phyloP scores from a whole-genome alignment of 2,797 vertebrate species.

The Gymnodraco acuticeps region DNA sequence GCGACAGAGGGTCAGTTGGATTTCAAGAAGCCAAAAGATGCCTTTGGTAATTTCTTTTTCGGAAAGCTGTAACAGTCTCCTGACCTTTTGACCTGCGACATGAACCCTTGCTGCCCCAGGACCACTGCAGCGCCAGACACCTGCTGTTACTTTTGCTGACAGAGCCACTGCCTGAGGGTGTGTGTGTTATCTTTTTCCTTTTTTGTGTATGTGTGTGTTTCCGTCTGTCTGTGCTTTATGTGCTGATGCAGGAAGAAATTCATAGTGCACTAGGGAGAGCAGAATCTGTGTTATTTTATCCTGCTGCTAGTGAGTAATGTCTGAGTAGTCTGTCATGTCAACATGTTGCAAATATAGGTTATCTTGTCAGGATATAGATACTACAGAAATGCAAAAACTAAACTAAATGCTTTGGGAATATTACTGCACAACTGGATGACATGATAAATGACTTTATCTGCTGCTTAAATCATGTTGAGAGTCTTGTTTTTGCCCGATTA shows the following conservation, averaged over 20 bases:
- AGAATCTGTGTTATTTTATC: slow-evolving; percentile 56
- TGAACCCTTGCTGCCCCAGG: slow-evolving; percentile 11
- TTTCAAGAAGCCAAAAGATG: not conserved
- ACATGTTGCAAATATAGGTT: slow-evolving; percentile 54
- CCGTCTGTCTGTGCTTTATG: slow-evolving; percentile 32
- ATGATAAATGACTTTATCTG: slow-evolving; percentile 10
- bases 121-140: slow-evolving; percentile 30
- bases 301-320: slow-evolving; percentile 57
- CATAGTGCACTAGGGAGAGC: slow-evolving; percentile 49
- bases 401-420: slow-evolving; percentile 24
- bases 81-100: slow-evolving; percentile 40
- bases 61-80: not conserved
- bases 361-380: slow-evolving; percentile 49
- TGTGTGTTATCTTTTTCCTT: not conserved
- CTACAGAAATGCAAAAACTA: slow-evolving; percentile 8
- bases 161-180: slow-evolving; percentile 23
- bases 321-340: slow-evolving; percentile 62
- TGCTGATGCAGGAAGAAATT: slow-evolving; percentile 63
- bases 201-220: slow-evolving; percentile 3
- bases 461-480: slow-evolving; percentile 4
- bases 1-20: not conserved
- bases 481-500: not conserved
- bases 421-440: not conserved
- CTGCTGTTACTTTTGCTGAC: slow-evolving; percentile 55
- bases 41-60: not conserved